A percentile compares a stretch with the other conserved stretches of the same genome.
Conservation (phyloP, 1,140 invertebrate species). For the Arion vulgaris region DNA sequence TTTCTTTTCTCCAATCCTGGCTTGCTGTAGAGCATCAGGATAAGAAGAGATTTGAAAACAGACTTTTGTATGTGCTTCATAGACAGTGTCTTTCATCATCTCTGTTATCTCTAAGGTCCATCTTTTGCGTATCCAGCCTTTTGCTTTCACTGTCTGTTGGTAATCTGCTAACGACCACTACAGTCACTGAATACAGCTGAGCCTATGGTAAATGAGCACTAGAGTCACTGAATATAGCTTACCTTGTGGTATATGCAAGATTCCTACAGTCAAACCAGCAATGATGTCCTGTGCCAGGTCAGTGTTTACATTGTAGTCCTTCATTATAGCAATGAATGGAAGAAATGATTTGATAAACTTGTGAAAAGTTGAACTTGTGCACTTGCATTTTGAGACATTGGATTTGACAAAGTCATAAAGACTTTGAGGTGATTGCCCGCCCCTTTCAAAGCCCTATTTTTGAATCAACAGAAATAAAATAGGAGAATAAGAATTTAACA, state of each 20-base stretch:
- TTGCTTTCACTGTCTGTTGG: too few species aligned
- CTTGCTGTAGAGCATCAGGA: too few species aligned
- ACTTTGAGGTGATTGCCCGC: conserved; percentile 42
- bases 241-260: conserved; percentile 77
- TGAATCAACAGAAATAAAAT: not conserved
- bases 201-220: conserved; percentile 74
- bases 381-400: conserved; percentile 54
- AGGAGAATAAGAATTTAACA: not conserved
- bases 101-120: too few species aligned
- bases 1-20: too few species aligned
- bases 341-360: conserved; percentile 57
- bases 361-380: conserved; percentile 55
- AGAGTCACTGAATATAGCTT: conserved; percentile 43
- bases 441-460: conserved; percentile 54
- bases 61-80: too few species aligned
- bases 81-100: too few species aligned
- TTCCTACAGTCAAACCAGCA: conserved; percentile 74
- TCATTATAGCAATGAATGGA: conserved; percentile 67
- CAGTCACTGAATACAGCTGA: conserved; percentile 46
- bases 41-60: too few species aligned
- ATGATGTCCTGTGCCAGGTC: conserved; percentile 72
- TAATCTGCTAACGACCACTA: too few species aligned
- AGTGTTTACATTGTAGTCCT: conserved; percentile 66
- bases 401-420: conserved; percentile 45
- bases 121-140: too few species aligned